phyloP scores from a whole-genome alignment of 2,113 vertebrate genomes.

The Pelusios castaneus region DNA sequence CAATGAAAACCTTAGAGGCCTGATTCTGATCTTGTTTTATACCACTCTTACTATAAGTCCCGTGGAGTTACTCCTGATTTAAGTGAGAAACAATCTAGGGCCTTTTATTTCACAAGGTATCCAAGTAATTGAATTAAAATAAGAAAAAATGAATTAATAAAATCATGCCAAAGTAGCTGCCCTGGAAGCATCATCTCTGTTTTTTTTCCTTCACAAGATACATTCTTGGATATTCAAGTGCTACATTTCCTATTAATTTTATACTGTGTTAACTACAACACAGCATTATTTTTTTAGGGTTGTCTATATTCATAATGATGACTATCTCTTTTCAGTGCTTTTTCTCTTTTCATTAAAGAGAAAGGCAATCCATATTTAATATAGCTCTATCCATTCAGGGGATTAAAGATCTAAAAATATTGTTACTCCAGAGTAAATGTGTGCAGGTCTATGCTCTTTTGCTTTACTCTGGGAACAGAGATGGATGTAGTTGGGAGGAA shows the following conservation, averaged over 20 bases:
- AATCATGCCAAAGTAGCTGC: neutral
- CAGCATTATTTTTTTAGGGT: neutral
- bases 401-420: slow-evolving; percentile 73
- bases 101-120: neutral
- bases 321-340: slow-evolving; percentile 32
- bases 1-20: neutral
- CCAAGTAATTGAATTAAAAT: neutral
- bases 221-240: neutral
- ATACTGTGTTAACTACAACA: neutral
- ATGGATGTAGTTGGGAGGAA: slow-evolving; percentile 74
- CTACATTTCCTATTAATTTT: neutral
- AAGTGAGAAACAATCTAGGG: neutral
- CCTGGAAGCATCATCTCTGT: neutral
- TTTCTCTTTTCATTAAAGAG: slow-evolving; percentile 54
- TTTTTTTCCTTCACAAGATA: neutral
- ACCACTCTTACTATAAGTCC: neutral
- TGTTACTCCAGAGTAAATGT: slow-evolving; percentile 66
- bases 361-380: slow-evolving; percentile 73
- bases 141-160: neutral
- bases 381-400: slow-evolving; percentile 62
- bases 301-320: neutral
- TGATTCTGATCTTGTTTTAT: neutral
- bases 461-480: slow-evolving; percentile 55
- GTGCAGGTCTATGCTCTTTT: slow-evolving; percentile 24
- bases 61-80: neutral